Conservation (phyloP, 2,113 vertebrate genomes). For the Cebidichthys violaceus region DNA sequence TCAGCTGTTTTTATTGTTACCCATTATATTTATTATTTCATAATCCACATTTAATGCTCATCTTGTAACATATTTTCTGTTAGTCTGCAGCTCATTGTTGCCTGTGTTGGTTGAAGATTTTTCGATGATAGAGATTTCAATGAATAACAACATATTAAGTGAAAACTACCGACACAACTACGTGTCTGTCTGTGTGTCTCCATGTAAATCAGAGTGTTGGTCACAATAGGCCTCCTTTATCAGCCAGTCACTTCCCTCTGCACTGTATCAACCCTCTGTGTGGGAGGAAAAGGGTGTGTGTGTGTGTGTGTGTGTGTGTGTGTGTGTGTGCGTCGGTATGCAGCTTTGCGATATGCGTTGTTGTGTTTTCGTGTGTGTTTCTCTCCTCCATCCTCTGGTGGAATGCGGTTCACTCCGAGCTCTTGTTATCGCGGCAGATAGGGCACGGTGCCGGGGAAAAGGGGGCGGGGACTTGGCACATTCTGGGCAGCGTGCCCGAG, state of each 20-base stretch:
- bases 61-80: background rate
- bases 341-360: conserved; percentile 14
- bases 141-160: background rate
- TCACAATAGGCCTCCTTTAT: conserved; percentile 68
- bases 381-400: conserved; percentile 51
- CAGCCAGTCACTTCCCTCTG: conserved; percentile 51
- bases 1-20: background rate
- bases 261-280: conserved; percentile 40
- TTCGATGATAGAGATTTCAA: background rate
- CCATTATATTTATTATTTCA: background rate
- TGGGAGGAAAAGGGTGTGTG: conserved; percentile 34
- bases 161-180: background rate
- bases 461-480: conserved; percentile 57
- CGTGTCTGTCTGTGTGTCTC: conserved; percentile 22
- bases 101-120: background rate
- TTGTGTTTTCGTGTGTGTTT: conserved; percentile 26
- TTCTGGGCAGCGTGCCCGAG: conserved; percentile 74
- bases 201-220: conserved; percentile 31
- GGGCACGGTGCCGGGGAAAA: conserved; percentile 51
- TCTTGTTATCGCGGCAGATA: conserved; percentile 76
- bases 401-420: conserved; percentile 69
- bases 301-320: conserved; percentile 9
- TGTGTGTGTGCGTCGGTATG: conserved; percentile 30
- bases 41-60: background rate
- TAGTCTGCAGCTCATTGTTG: background rate